Evolutionary conservation across 2,113 vertebrate genomes (phyloP).

Genomic region (Pachypanchax playfairii): DNA sequence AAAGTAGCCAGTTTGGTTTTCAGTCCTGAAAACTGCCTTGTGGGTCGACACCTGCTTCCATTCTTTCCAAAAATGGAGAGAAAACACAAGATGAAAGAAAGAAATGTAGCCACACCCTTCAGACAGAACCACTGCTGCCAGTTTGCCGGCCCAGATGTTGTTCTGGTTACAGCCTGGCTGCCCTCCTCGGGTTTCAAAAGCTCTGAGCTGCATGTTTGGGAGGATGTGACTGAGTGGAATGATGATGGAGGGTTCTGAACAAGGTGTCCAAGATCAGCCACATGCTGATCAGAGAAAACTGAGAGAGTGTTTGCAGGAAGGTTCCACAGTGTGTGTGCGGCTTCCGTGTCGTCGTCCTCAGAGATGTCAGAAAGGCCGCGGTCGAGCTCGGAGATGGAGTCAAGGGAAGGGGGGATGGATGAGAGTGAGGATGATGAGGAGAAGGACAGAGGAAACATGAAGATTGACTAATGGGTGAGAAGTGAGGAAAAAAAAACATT

Average conservation of each 20-base stretch:
- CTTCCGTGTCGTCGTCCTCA: conserved; percentile 80
- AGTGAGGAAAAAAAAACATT: conserved; percentile 1
- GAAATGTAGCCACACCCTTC: conserved; percentile 52
- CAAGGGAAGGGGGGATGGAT: conserved; percentile 78
- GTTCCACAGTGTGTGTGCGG: conserved; percentile 52
- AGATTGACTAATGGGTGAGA: conserved; percentile 74
- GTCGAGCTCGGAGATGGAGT: conserved; percentile 87
- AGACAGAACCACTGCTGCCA: conserved; percentile 43
- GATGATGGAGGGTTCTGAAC: conserved; percentile 17
- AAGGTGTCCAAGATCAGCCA: conserved; percentile 29
- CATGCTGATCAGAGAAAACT: conserved; percentile 42
- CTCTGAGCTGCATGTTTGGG: conserved; percentile 19
- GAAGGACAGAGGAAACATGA: conserved; percentile 81
- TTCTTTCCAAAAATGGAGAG: conserved; percentile 38
- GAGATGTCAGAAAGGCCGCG: conserved; percentile 89
- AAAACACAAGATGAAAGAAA: conserved; percentile 57
- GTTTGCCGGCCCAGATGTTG: background rate
- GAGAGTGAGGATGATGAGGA: conserved; percentile 80
- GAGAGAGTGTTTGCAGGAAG: conserved; percentile 36
- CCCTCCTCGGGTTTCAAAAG: conserved; percentile 27
- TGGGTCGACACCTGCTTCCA: conserved; percentile 18
- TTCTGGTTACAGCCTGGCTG: conserved; percentile 25
- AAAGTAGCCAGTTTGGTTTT: conserved; percentile 30
- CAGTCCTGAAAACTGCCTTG: conserved; percentile 17
- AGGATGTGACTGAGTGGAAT: background rate